Evolutionary conservation across 37 sponge, comb jelly and placozoan genomes (phyloP).

Genomic region (Ephydatia muelleri): DNA sequence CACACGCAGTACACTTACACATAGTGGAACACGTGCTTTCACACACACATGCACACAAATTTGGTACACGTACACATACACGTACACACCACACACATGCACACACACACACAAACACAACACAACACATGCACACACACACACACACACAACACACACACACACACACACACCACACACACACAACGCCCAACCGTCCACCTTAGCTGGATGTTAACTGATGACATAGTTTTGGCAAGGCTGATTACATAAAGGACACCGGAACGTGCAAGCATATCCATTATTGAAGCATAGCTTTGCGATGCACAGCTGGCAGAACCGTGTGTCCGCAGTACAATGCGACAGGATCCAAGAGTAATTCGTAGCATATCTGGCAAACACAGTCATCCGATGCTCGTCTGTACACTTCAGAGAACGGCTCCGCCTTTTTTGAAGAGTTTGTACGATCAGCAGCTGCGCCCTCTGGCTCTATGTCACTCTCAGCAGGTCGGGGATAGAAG

Average conservation of each 20-base stretch:
- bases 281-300: slow-evolving; percentile 56
- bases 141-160: neutral
- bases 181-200: neutral
- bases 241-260: slow-evolving; percentile 67
- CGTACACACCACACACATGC: neutral
- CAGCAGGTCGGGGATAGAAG: slow-evolving; percentile 33
- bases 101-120: neutral
- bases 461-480: slow-evolving; percentile 24
- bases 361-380: slow-evolving; percentile 52
- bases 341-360: slow-evolving; percentile 55
- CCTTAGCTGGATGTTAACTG: slow-evolving; percentile 71
- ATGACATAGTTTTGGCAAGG: slow-evolving; percentile 61
- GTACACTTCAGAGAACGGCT: neutral
- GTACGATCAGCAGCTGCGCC: neutral
- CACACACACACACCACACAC: neutral
- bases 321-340: slow-evolving; percentile 78
- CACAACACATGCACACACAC: neutral
- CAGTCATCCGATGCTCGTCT: slow-evolving; percentile 4
- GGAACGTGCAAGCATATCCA: neutral
- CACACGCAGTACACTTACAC: neutral
- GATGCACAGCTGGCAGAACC: slow-evolving; percentile 77
- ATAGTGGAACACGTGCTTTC: neutral
- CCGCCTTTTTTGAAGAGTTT: neutral
- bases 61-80: neutral
- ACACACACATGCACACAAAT: neutral